These are phyloP conservation scores for Myxocyprinus asiaticus DNA, from an alignment of 2,113 vertebrate species.

Conservation along the genomic window DNA sequence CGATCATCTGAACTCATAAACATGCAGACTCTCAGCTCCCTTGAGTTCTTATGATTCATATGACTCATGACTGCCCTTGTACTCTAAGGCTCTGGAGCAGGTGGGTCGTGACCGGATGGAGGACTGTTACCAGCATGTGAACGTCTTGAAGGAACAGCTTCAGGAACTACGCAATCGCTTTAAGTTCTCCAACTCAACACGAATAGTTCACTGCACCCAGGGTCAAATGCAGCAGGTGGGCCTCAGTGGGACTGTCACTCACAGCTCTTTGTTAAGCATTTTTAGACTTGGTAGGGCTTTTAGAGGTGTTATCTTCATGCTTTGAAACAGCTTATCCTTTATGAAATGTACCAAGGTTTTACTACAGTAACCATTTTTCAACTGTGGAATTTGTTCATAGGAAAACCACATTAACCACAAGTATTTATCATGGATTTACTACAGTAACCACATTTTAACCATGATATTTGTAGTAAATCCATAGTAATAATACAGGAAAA, in stretches of 20 bases:
- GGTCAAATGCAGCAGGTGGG: conserved; percentile 84
- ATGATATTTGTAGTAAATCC: no score
- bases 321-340: no score
- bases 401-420: no score
- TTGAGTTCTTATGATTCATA: not conserved
- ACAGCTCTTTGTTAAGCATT: not conserved
- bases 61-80: not conserved
- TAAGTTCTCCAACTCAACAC: conserved; percentile 75
- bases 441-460: no score
- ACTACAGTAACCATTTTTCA: no score
- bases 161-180: conserved; percentile 82
- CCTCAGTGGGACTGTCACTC: not conserved
- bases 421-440: no score
- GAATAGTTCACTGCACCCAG: conserved; percentile 80
- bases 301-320: not conserved
- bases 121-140: conserved; percentile 77
- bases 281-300: not conserved
- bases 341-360: no score
- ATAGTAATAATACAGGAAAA: no score
- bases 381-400: no score
- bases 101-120: conserved; percentile 77
- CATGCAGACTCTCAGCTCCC: not conserved
- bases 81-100: conserved; percentile 66
- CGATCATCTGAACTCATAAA: no score
- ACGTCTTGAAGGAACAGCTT: conserved; percentile 76